Evolutionary conservation across 2,888 invertebrate species (phyloP).

Genomic region (Leptopilina drosophilae): DNA sequence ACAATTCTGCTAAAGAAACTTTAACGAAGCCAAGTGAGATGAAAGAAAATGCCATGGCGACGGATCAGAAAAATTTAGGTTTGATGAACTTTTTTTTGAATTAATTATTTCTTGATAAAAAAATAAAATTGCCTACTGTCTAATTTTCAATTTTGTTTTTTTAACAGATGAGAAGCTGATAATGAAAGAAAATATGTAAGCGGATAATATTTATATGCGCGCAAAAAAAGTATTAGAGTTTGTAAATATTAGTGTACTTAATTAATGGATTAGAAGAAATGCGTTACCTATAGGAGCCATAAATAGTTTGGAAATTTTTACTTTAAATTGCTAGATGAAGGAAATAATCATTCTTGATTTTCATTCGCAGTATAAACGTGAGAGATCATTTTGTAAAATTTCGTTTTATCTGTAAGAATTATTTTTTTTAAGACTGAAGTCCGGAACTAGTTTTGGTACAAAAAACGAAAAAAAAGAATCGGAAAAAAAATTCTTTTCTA

Average conservation of each 20-base stretch:
- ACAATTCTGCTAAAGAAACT: neutral
- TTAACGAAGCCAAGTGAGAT: conserved; percentile 9
- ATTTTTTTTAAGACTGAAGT: no score
- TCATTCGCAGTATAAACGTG: neutral
- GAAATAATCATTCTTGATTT: neutral
- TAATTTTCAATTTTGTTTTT: neutral
- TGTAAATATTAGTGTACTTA: conserved; percentile 66
- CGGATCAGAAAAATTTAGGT: conserved; percentile 43
- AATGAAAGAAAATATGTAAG: conserved; percentile 26
- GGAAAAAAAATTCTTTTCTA: no score
- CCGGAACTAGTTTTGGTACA: no score
- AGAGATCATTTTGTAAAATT: neutral
- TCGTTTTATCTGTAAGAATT: neutral
- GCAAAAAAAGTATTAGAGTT: conserved; percentile 50
- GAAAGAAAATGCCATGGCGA: conserved; percentile 42
- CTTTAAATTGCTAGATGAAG: neutral
- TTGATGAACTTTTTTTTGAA: neutral
- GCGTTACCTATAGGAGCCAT: neutral
- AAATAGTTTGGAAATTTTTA: conserved; percentile 19
- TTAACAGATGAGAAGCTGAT: neutral
- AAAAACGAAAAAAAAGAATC: no score
- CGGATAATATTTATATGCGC: conserved; percentile 36
- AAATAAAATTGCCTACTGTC: neutral
- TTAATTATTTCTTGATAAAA: no score
- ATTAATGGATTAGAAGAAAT: conserved; percentile 19